These are phyloP conservation scores for Craniophora ligustri DNA, from an alignment of 2,888 invertebrate species.

Conservation along the genomic window DNA sequence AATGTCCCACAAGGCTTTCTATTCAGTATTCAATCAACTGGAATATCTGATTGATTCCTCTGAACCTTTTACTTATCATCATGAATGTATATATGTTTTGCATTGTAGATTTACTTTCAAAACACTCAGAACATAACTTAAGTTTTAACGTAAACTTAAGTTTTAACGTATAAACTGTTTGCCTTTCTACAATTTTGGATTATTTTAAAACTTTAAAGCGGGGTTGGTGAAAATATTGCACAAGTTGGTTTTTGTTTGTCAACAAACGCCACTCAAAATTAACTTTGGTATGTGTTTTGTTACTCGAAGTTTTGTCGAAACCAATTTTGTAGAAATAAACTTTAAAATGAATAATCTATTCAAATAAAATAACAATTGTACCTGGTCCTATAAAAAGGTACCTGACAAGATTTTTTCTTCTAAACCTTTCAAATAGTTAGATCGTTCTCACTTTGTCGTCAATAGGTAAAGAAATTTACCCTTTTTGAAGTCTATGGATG, in stretches of 20 bases:
- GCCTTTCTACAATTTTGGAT: constrained; percentile 13
- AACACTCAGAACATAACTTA: background rate
- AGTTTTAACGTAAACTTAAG: background rate
- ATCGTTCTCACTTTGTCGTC: constrained; percentile 40
- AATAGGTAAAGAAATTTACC: constrained; percentile 63
- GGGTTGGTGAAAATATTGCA: constrained; percentile 31
- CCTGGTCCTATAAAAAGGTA: constrained; percentile 41
- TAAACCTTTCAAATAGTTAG: constrained; percentile 37
- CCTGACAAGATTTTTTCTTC: constrained; percentile 53
- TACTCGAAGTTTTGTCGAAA: constrained; percentile 15
- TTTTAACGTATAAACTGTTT: constrained; percentile 8
- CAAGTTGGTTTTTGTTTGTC: constrained; percentile 24
- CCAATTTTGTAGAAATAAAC: background rate
- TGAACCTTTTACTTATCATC: background rate
- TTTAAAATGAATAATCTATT: too few relatives aligned
- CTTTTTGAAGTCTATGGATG: constrained; percentile 39
- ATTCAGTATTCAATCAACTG: background rate
- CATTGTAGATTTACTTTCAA: background rate
- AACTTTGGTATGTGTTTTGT: constrained; percentile 21
- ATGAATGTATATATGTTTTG: constrained; percentile 1
- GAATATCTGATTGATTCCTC: background rate
- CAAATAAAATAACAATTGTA: too few relatives aligned
- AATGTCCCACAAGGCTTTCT: background rate
- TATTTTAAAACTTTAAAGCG: constrained; percentile 24
- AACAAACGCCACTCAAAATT: constrained; percentile 13